These are phyloP conservation scores for Polydrusus tereticollis DNA, from an alignment of 2,888 invertebrate species.

Conservation along the genomic window DNA sequence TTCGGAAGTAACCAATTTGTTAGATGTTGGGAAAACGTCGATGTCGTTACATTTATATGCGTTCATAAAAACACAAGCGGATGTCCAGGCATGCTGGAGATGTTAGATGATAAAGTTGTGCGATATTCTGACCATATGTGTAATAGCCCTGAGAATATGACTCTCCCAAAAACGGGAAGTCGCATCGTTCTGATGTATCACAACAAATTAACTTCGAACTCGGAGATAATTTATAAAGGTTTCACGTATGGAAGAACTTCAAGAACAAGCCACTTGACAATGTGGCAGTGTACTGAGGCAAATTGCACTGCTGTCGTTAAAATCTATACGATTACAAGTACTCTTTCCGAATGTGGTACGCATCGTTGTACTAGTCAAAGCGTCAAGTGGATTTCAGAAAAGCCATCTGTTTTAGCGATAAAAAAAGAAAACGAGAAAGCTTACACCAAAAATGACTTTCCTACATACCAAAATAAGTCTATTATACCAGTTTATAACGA, in stretches of 20 bases:
- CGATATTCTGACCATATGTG: not conserved
- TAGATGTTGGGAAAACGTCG: not conserved
- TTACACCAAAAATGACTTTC: not conserved
- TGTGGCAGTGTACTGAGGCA: not conserved
- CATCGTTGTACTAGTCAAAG: not conserved
- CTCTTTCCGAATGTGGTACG: not conserved
- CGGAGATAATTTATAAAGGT: not conserved
- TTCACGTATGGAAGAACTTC: not conserved
- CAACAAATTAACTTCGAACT: not conserved
- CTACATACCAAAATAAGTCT: not conserved
- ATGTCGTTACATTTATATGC: not conserved
- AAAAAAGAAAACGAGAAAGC: not conserved
- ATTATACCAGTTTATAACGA: not conserved
- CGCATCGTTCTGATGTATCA: not conserved
- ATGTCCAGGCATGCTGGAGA: not conserved
- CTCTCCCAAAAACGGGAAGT: not conserved
- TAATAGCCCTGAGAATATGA: not conserved
- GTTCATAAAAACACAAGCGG: not conserved
- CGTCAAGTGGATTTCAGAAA: no score
- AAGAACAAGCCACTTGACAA: not conserved
- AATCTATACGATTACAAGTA: not conserved
- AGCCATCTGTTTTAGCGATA: no score
- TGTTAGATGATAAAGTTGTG: not conserved
- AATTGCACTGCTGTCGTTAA: not conserved
- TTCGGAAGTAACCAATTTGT: not conserved